A percentile compares a stretch with the other conserved stretches of the same genome.
Conservation (phyloP, 2,797 vertebrate species). For the Alcedo quadribrachys region DNA sequence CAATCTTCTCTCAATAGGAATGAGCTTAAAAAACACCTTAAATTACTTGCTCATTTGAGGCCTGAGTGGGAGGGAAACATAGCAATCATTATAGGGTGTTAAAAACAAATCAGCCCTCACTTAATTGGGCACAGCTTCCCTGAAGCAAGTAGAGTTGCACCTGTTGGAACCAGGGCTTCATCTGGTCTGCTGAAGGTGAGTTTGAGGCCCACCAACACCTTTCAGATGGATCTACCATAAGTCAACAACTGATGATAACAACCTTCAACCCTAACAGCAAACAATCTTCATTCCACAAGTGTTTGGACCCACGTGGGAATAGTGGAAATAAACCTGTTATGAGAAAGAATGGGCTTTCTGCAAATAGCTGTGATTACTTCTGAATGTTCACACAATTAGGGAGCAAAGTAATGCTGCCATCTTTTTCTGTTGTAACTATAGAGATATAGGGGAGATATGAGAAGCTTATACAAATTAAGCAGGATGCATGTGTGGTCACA, state of each 20-base stretch:
- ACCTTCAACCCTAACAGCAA: slow-evolving; percentile 11
- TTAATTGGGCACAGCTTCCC: slow-evolving; percentile 33
- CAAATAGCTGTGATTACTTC: slow-evolving; percentile 33
- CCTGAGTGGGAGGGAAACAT: background rate
- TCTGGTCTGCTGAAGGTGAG: slow-evolving; percentile 31
- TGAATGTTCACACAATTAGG: background rate
- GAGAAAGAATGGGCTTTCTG: slow-evolving; percentile 9
- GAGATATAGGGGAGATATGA: background rate
- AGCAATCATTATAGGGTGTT: slow-evolving; percentile 21
- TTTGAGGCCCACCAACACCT: slow-evolving; percentile 54
- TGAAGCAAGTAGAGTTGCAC: slow-evolving; percentile 36
- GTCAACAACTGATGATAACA: slow-evolving; percentile 53
- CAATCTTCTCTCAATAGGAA: background rate
- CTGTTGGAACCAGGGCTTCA: slow-evolving; percentile 42
- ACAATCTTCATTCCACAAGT: slow-evolving; percentile 28
- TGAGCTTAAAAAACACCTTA: background rate
- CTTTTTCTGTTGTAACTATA: background rate
- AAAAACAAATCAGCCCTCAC: slow-evolving; percentile 19
- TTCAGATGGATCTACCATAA: slow-evolving; percentile 67
- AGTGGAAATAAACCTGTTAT: slow-evolving; percentile 11
- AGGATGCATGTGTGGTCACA: background rate
- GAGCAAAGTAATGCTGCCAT: background rate
- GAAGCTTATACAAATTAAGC: slow-evolving; percentile 34
- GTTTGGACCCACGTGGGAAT: background rate
- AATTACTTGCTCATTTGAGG: slow-evolving; percentile 1